Evolutionary conservation across 2,797 vertebrate species (phyloP).

Genomic region (Toxotes lorentzi): DNA sequence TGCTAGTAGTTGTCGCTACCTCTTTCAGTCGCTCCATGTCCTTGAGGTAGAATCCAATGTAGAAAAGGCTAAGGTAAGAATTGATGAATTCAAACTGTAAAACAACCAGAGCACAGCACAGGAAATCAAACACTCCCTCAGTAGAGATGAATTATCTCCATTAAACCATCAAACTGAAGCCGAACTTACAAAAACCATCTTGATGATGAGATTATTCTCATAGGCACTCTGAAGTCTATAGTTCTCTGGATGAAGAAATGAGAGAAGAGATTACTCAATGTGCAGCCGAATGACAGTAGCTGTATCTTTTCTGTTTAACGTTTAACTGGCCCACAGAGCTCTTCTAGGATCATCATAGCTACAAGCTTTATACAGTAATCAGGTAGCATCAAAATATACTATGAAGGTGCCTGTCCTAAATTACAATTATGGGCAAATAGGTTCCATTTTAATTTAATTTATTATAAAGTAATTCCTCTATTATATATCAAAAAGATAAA

Average conservation of each 20-base stretch:
- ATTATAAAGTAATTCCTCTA: not conserved
- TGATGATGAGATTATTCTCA: constrained; percentile 96
- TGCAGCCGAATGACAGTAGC: not conserved
- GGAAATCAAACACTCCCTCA: constrained; percentile 2
- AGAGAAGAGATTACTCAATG: constrained; percentile 10
- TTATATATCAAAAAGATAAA: not conserved
- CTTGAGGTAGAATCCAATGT: constrained; percentile 98
- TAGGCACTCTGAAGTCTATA: constrained; percentile 96
- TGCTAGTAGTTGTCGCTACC: constrained; percentile 74
- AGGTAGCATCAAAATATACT: not conserved
- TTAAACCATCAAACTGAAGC: constrained; percentile 2
- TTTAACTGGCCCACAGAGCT: not conserved
- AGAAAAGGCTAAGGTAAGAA: constrained; percentile 96
- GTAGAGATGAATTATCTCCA: not conserved
- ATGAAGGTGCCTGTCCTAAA: not conserved
- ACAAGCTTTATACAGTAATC: not conserved
- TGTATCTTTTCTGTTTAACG: not conserved
- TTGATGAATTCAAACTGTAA: constrained; percentile 94
- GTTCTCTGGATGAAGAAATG: constrained; percentile 85
- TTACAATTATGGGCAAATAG: not conserved
- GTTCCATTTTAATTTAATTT: not conserved
- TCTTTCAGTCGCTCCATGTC: constrained; percentile 97
- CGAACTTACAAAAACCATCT: constrained; percentile 92
- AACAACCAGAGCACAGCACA: constrained; percentile 43
- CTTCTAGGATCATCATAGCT: not conserved